phyloP scores from a whole-genome alignment of 2,113 vertebrate species.

The Neopipo cinnamomea region DNA sequence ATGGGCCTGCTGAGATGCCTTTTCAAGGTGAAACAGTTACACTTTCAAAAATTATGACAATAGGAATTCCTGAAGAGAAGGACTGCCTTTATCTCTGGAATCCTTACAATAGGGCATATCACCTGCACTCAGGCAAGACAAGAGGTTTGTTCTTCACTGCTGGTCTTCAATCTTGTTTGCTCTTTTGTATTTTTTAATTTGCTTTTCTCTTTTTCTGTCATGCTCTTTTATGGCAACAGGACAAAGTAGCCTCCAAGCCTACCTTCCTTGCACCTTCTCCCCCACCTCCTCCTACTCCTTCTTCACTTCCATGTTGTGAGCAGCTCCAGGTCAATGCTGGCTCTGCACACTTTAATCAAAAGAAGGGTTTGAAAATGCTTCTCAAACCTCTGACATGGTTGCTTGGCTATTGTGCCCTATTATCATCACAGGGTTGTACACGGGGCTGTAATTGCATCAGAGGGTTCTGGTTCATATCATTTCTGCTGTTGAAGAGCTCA shows the following conservation, averaged over 20 bases:
- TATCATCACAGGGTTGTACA: neutral
- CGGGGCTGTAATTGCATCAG: neutral
- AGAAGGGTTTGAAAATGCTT: neutral
- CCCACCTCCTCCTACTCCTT: neutral
- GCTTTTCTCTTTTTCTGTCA: neutral
- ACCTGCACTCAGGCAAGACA: neutral
- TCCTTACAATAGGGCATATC: neutral
- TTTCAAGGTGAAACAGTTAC: neutral
- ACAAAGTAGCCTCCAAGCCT: neutral
- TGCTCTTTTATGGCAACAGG: neutral
- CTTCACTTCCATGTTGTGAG: neutral
- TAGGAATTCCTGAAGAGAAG: neutral
- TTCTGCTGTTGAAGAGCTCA: rapidly evolving
- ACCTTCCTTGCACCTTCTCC: neutral
- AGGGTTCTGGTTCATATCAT: neutral
- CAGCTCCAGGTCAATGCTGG: neutral
- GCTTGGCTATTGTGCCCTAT: neutral
- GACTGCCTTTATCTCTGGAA: neutral
- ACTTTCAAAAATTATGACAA: neutral
- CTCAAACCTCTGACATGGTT: neutral
- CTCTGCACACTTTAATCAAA: neutral
- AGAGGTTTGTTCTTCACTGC: neutral
- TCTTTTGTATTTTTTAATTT: neutral
- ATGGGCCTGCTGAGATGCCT: neutral
- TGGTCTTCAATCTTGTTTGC: neutral